Percentiles rank a stretch among this genome's conserved stretches.
Evolutionary conservation across 2,888 invertebrate species (phyloP).

Genomic region (Harmothoe impar): DNA sequence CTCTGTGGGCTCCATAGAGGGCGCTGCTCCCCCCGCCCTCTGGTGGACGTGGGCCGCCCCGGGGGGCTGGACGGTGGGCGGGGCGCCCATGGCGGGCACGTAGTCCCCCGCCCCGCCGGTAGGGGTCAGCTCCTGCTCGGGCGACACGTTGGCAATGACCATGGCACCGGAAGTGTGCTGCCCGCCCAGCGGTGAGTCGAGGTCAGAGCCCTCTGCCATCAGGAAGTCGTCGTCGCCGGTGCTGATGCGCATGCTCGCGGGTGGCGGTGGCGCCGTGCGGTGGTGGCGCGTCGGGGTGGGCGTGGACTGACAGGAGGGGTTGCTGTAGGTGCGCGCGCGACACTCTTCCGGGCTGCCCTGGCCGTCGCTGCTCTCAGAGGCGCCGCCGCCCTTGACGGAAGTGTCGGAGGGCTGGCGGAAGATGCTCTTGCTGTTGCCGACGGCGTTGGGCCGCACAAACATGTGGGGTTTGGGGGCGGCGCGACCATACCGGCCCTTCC

Average conservation of each 20-base stretch:
- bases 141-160: constrained; percentile 40
- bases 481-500: neutral
- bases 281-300: constrained; percentile 55
- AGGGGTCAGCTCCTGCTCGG: constrained; percentile 59
- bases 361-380: neutral
- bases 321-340: constrained; percentile 56
- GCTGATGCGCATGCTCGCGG: neutral
- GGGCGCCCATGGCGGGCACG: neutral
- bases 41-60: neutral
- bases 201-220: constrained; percentile 46
- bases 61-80: constrained; percentile 49
- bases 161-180: constrained; percentile 20
- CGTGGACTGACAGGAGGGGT: constrained; percentile 52
- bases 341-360: constrained; percentile 55
- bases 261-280: constrained; percentile 15
- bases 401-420: constrained; percentile 57
- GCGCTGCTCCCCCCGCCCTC: neutral
- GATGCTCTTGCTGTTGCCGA: constrained; percentile 34
- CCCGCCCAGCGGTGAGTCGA: constrained; percentile 43
- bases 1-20: constrained; percentile 46
- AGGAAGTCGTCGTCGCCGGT: constrained; percentile 35
- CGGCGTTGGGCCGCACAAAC: constrained; percentile 62
- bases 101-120: constrained; percentile 58
- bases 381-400: constrained; percentile 5
- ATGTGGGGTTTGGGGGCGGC: constrained; percentile 58